Evolutionary conservation across 2,797 vertebrate species (phyloP).

Genomic region (Paedocypris micromegethes): DNA sequence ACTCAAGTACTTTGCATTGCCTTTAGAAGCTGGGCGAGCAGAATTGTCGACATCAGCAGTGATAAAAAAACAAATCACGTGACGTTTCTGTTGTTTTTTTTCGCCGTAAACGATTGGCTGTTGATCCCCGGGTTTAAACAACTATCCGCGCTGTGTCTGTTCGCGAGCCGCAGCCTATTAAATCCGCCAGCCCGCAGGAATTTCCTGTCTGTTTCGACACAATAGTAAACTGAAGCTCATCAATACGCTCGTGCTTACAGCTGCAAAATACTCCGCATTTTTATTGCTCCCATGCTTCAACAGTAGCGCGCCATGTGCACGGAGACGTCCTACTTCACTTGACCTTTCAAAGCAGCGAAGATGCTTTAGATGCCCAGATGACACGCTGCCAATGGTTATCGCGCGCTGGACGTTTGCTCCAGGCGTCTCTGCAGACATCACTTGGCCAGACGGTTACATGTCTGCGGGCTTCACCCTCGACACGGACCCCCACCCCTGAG

Average conservation of each 20-base stretch:
- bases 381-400: background rate
- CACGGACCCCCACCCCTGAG: background rate
- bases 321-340: no score
- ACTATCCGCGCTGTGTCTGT: conserved; percentile 35
- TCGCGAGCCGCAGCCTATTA: conserved; percentile 45
- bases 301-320: background rate
- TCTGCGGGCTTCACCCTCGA: conserved; percentile 1
- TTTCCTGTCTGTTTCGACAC: conserved; percentile 45
- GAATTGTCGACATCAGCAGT: conserved; percentile 37
- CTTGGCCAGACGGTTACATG: conserved; percentile 6
- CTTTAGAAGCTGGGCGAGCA: conserved; percentile 1
- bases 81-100: conserved; percentile 8
- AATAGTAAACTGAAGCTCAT: conserved; percentile 26
- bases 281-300: background rate
- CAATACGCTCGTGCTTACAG: conserved; percentile 30
- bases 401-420: conserved; percentile 2
- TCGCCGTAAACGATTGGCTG: background rate
- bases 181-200: conserved; percentile 41
- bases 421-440: conserved; percentile 17
- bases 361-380: background rate
- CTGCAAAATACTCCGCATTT: conserved; percentile 37
- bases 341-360: background rate
- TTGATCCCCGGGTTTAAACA: conserved; percentile 47
- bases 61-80: background rate
- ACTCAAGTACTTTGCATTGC: no score